A percentile compares a stretch with the other conserved stretches of the same genome.
phyloP scores from a whole-genome alignment of 1,140 invertebrate genomes.

The Cecropterus lyciades region DNA sequence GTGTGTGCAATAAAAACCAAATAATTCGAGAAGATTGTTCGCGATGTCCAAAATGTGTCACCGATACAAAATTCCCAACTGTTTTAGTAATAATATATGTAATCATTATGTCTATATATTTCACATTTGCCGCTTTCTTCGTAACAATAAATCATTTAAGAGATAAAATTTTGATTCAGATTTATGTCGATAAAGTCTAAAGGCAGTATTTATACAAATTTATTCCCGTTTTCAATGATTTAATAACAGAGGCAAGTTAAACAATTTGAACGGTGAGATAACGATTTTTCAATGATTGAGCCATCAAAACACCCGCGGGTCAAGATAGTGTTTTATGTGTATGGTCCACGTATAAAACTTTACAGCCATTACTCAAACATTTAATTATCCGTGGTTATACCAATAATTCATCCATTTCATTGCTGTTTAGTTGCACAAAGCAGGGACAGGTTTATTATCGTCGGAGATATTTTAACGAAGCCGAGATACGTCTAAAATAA shows the following conservation, averaged over 20 bases:
- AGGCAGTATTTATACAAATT: conserved; percentile 12
- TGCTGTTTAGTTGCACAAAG: conserved; percentile 61
- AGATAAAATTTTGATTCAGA: conserved; percentile 26
- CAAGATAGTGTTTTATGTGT: conserved; percentile 34
- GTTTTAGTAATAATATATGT: too few species aligned
- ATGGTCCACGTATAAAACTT: conserved; percentile 34
- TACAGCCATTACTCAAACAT: conserved; percentile 46
- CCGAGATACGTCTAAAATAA: conserved; percentile 70
- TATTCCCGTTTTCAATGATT: conserved; percentile 20
- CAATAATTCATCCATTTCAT: conserved; percentile 67
- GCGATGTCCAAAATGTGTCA: not conserved
- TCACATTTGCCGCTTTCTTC: not conserved
- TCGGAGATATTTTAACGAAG: conserved; percentile 81
- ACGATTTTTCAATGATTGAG: conserved; percentile 32
- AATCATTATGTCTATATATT: conserved; percentile 2
- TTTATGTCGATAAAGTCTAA: conserved; percentile 5
- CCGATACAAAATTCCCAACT: not conserved
- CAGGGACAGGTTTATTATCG: conserved; percentile 74
- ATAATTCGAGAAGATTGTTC: too few species aligned
- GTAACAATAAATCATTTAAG: not conserved
- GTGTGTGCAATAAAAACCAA: too few species aligned
- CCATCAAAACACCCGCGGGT: conserved; percentile 32
- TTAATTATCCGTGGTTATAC: conserved; percentile 51
- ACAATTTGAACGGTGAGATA: conserved; percentile 32
- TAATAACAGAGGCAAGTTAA: conserved; percentile 20